Conservation (phyloP, 2,113 vertebrate genomes). For the Eublepharis macularius region DNA sequence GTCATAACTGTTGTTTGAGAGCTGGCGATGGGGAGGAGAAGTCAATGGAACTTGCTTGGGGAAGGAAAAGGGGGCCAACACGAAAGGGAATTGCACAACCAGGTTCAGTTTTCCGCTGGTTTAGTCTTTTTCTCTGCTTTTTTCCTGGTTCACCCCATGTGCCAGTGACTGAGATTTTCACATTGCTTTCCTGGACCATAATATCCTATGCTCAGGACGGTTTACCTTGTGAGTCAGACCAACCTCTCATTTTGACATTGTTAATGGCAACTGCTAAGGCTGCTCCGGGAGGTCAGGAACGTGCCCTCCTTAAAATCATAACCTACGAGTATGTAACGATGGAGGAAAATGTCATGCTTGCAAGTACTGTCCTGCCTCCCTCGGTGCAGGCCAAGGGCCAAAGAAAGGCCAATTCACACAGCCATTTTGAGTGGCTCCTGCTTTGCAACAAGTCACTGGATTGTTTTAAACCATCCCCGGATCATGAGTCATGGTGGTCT, state of each 20-base stretch:
- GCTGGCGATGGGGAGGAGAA: too few species aligned
- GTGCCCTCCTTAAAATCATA: too few species aligned
- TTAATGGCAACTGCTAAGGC: too few species aligned
- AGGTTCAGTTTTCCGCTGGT: too few species aligned
- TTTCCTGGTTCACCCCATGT: neutral
- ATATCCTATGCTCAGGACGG: neutral
- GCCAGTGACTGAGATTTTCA: neutral
- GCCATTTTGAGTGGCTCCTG: too few species aligned
- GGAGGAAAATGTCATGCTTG: neutral
- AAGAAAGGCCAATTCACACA: neutral
- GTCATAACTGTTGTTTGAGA: neutral
- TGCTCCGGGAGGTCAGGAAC: too few species aligned
- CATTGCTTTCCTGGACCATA: neutral
- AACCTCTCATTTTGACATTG: neutral
- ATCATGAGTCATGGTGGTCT: neutral
- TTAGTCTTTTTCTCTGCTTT: too few species aligned
- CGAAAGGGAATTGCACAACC: neutral
- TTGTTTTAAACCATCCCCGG: neutral
- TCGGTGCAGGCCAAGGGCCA: neutral
- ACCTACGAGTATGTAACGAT: neutral
- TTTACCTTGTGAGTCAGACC: neutral
- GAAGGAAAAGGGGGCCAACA: neutral
- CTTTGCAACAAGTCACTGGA: too few species aligned
- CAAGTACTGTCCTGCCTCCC: too few species aligned
- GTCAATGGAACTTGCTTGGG: neutral